Evolutionary conservation across 30 jellyfish, hydroid and myxozoan genomes (phyloP), one percentile per base, ranked within the genome.

Genomic region (Phacellophora camtschatica): DNA sequence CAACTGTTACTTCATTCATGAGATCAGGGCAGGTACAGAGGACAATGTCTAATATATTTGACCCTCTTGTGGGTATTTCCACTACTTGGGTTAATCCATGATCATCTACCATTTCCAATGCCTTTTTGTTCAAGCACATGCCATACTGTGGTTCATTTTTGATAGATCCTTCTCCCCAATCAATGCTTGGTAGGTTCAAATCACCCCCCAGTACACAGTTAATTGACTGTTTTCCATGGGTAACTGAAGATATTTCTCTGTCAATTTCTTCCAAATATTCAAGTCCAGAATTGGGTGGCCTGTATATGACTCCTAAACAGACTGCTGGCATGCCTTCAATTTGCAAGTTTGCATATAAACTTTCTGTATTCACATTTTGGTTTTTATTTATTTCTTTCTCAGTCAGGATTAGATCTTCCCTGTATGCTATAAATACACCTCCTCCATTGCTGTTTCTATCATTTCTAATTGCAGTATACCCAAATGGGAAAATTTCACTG

Each of bases 381-480:
- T 56, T 56, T 25, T 22, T 19, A 32, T 28, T 28, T 56, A 28
- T 41, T 56, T 56, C 71, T 56, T 56, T 28, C 32, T 56, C 71
- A 7, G 71, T 56, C 39, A 56, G 71, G 32, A 56, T 56, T 56
- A 56, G 32, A 19, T 56, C 71, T 56, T 22, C 71, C 32, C 71
- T 56, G 39, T 56, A 22, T 56, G 71, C 71, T n/a, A 56, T 56
- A 56, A 56, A 56, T 56, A 56, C 71, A 28, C 71, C 71, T 49
- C 64, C 64, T 56, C 71, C 71, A 56, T 56, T 56, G 71, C 71
- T n/a, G 32, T 56, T 41, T 56, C 71, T 56, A 41, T 56, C 71
- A 56, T 56, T 56, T 22, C 34, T 56, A 32, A 56, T 56, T 56
- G 71, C 71, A n/a, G 71, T 25, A 32, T 56, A 56, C 16, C 71